phyloP scores from a whole-genome alignment of 2,888 invertebrate genomes.

The Agrypnus murinus region DNA sequence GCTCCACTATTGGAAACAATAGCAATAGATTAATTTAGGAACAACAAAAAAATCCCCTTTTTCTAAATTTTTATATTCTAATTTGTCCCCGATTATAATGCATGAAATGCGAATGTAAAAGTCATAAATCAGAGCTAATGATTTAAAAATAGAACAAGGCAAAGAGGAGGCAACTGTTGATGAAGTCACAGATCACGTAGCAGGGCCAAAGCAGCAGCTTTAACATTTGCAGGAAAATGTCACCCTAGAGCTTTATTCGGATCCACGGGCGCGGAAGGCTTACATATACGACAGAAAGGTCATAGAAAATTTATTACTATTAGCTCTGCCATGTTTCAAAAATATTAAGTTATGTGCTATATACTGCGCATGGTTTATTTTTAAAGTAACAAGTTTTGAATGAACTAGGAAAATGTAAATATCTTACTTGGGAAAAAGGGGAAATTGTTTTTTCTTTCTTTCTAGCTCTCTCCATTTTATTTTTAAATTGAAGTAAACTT shows the following conservation, averaged over 20 bases:
- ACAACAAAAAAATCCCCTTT: too few species aligned
- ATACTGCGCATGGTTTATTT: constrained; percentile 37
- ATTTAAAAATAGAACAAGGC: constrained; percentile 64
- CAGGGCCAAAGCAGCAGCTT: constrained; percentile 63
- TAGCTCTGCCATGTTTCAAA: constrained; percentile 49
- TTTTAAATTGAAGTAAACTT: too few species aligned
- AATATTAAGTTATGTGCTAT: constrained; percentile 48
- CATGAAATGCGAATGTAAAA: constrained; percentile 18
- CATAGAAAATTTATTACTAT: constrained; percentile 58
- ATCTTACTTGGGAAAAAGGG: neutral
- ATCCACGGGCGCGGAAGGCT: constrained; percentile 51
- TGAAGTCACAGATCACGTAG: constrained; percentile 69
- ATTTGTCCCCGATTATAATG: constrained; percentile 6
- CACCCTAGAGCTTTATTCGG: constrained; percentile 63
- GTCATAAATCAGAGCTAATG: constrained; percentile 65
- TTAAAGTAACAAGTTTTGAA: constrained; percentile 27
- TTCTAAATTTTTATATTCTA: neutral
- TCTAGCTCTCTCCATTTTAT: too few species aligned
- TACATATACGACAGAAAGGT: constrained; percentile 56
- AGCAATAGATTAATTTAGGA: too few species aligned
- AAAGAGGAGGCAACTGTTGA: constrained; percentile 64
- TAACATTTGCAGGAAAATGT: constrained; percentile 69
- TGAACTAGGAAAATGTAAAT: constrained; percentile 3
- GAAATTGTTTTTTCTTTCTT: neutral
- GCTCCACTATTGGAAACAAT: too few species aligned